A percentile compares a stretch with the other conserved stretches of the same genome.
phyloP scores from a whole-genome alignment of 2,113 vertebrate genomes.

The Laterallus jamaicensis region DNA sequence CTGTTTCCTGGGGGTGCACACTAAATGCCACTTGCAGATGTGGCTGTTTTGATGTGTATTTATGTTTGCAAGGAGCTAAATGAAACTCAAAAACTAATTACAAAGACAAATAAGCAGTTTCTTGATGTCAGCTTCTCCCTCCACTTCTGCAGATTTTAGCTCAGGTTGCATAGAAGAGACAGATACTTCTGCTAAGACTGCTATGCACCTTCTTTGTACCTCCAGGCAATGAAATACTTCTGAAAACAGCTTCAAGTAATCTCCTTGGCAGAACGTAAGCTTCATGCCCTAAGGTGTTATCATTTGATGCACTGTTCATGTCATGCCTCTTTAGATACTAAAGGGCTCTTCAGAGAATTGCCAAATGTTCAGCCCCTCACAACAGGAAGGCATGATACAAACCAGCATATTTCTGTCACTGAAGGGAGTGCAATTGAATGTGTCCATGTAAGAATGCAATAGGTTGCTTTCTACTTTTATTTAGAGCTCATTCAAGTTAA shows the following conservation, averaged over 20 bases:
- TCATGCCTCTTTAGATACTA: background rate
- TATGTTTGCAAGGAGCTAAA: background rate
- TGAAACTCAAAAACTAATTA: background rate
- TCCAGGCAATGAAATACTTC: background rate
- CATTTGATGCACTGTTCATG: background rate
- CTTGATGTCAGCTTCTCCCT: background rate
- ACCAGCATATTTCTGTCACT: background rate
- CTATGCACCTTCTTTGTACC: background rate
- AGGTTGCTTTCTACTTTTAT: background rate
- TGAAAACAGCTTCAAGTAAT: slow-evolving; percentile 7
- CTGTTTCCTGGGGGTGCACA: background rate
- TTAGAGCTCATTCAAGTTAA: background rate
- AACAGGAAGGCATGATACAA: background rate
- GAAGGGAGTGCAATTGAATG: background rate
- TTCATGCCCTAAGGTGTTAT: background rate
- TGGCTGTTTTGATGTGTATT: background rate
- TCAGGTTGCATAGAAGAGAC: background rate
- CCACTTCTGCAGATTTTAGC: background rate
- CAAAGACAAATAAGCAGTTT: background rate
- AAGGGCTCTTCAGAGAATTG: background rate
- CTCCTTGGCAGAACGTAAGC: background rate
- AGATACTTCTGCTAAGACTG: background rate
- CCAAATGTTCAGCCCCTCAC: background rate
- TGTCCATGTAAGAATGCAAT: background rate
- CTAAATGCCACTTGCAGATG: background rate